Base-by-base conservation (phyloP, 2,113 vertebrate species). In the Notothenia coriiceps region DNA sequence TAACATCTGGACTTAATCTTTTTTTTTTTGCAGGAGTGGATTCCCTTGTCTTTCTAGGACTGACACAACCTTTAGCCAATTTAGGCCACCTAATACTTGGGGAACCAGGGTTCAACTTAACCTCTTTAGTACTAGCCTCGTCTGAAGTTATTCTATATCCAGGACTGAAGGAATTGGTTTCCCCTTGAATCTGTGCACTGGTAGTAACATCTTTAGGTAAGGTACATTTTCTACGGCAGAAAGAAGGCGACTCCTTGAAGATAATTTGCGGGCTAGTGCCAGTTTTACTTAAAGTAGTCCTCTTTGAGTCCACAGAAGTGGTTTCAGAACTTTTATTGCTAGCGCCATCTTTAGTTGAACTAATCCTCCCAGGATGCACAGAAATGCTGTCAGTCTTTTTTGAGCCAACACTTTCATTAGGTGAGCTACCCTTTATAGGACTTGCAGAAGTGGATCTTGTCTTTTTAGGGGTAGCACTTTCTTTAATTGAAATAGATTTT, bases 1-100 rank as follows among this genome's bases (percentile, higher is more conserved):
- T 25, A 22, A 2, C 20, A 22, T 56, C 61, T 54, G 78, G 20
- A 63, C 25, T 47, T 57, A 64, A 29, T 73, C 56, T 87, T 56
- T 51, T 56, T 77, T 80, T 89, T 25, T 83, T 85, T 29, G 57
- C 12, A 51, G 60, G 17, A 33, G 49, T 56, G 0, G 75, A 44
- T 55, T 68, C 70, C 20, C 7, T 5, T 11, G 8, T 15, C 6
- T n/a, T 67, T 63, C 13, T 29, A 33, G 60, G 12, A 14, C 55
- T 40, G 17, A 47, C 10, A 17, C 4, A n/a, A 67, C 56, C 46
- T 51, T 76, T 35, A 59, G 13, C n/a, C 14, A 70, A 40, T 67
- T 35, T 62, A 61, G 40, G 12, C 33, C 8, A 35, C 10, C 12
- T 25, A 35, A 57, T 22, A 64, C 17, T 60, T n/a, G 6, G 20